These are phyloP conservation scores for Noturus placidus DNA, from an alignment of 2,113 vertebrate genomes.

Conservation along the genomic window DNA sequence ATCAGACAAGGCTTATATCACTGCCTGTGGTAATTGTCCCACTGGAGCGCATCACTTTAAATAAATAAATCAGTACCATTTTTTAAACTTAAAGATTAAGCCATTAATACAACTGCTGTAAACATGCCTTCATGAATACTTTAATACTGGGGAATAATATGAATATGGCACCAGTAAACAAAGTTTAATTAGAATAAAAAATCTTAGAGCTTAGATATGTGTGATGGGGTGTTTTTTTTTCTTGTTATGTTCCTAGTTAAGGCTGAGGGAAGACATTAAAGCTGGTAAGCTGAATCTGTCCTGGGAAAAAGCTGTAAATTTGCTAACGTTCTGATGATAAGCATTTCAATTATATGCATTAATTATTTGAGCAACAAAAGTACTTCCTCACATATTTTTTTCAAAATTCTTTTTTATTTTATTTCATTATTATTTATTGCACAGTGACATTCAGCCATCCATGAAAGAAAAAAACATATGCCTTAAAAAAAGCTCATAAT, in stretches of 20 bases:
- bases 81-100: slow-evolving; percentile 43
- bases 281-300: not conserved
- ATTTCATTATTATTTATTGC: no score
- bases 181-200: slow-evolving; percentile 1
- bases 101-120: not conserved
- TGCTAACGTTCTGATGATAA: not conserved
- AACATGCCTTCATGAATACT: not conserved
- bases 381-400: no score
- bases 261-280: not conserved
- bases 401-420: no score
- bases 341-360: not conserved
- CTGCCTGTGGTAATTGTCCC: slow-evolving; percentile 64
- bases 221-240: not conserved
- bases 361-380: not conserved
- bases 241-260: not conserved
- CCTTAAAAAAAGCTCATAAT: not conserved
- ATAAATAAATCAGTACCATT: slow-evolving; percentile 43
- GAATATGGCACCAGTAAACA: not conserved
- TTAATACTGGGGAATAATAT: not conserved
- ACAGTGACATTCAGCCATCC: no score
- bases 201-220: not conserved
- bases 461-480: not conserved
- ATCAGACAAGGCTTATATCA: slow-evolving; percentile 58
- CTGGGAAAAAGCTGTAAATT: not conserved
- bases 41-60: slow-evolving; percentile 54